Base-by-base conservation (phyloP, 2,888 invertebrate species). In the Leptura quadrifasciata region DNA sequence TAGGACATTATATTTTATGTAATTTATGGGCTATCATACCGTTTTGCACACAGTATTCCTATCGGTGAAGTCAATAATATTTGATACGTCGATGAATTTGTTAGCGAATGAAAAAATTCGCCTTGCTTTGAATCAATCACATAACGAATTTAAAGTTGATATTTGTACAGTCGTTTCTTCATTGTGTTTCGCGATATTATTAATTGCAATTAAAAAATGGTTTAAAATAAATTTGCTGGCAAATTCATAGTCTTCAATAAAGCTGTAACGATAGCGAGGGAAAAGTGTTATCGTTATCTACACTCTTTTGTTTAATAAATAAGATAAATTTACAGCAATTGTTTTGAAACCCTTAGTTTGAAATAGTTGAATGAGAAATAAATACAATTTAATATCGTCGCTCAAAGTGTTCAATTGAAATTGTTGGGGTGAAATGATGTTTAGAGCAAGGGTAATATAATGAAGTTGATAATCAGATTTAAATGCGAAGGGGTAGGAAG, bases 401-500 rank as follows among this genome's bases (percentile, higher is more conserved):
- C 15, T 58, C 39, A 58, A 69, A 69, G 54, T 58, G 69, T 69
- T 69, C 69, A 69, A 58, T 69, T 69, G 69, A 35, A 69, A 69
- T 69, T 58, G 69, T 69, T 58, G 58, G 31, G 69, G 69, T 57
- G 69, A 74, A 75, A 80, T 65, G 67, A 76, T 78, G 76, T 78
- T 80, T 76, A 75, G 74, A 77, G 70, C 75, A 76, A 75, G 80
- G 72, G 74, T 75, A 77, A 80, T 76, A 74, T 80, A 78, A 80
- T 75, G 76, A 76, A 80, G 54, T 78, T 76, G 76, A 77, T 78
- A 78, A 80, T 80, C 78, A 78, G 80, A 78, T 80, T 80, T 78
- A 80, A 80, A 78, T 78, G 76, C 74, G 75, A 77, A 76, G 75
- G 76, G 78, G 77, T 74, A 74, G 72, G 75, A 57, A 74, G 72